Evolutionary conservation across 2,888 invertebrate species (phyloP), one percentile per base, ranked within the genome.

Genomic region (Athetis lepigone): DNA sequence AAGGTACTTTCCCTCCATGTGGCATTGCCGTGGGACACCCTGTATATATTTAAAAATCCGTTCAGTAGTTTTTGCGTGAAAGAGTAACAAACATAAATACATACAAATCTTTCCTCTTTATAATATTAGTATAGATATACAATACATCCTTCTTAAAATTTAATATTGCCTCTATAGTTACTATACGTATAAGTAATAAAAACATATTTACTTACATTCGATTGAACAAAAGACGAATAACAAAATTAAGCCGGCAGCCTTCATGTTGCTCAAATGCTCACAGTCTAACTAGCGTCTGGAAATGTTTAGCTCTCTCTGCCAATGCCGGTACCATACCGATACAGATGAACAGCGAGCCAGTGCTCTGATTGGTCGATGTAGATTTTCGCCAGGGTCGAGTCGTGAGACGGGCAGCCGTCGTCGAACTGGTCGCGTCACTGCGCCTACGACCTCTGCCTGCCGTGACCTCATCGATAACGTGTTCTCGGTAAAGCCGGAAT

Each of bases 381-480:
- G 70, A 71, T 61, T 45, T 81, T 82, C 71, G 64, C 66, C 87
- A 83, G 87, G 88, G 88, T 85, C 87, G 79, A 80, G 60, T 64
- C 66, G 69, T 56, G 63, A 59, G 37, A 58, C 69, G 52, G 51
- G 68, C 49, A 64, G 70, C 59, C 54, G 70, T 45, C 71, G 52
- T 62, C 60, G 58, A 46, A 63, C 63, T 71, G 59, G 65, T 59
- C 69, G 57, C 62, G 77, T 59, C 66, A 62, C 68, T 66, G 39
- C 72, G 69, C 70, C 65, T 69, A 70, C 83, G 90, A 92, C 90
- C 92, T 91, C 85, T 86, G 81, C 49, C 76, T 70, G 69, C 59
- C 74, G 63, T 88, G 91, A 91, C 91, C 91, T 91, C 87, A 86
- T 74, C 77, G 91, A 91, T 91, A 90, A 84, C 85, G 68, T 64